phyloP scores from a whole-genome alignment of 2,113 vertebrate species.

The Pyxicephalus adspersus region DNA sequence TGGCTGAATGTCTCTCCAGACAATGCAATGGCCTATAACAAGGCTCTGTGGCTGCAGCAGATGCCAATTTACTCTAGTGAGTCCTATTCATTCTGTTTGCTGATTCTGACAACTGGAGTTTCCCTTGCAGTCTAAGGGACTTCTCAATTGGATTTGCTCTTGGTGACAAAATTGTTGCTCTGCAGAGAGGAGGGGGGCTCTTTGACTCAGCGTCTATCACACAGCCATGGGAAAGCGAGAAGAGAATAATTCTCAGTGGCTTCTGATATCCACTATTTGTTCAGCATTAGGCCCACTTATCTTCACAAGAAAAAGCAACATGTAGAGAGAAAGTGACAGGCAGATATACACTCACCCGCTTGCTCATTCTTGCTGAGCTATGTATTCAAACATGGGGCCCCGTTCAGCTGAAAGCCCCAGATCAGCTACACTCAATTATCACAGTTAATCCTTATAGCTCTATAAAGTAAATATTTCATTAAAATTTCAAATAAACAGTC shows the following conservation, averaged over 20 bases:
- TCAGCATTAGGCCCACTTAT: slow-evolving; percentile 99
- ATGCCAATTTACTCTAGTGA: slow-evolving; percentile 92
- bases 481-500: slow-evolving; percentile 99
- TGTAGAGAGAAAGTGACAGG: slow-evolving; percentile 97
- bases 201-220: slow-evolving; percentile 89
- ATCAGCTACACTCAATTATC: slow-evolving; percentile 97
- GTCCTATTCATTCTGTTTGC: slow-evolving; percentile 85
- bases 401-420: slow-evolving; percentile 81
- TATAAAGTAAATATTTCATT: slow-evolving; percentile 99
- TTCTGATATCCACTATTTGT: slow-evolving; percentile 99
- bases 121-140: slow-evolving; percentile 82
- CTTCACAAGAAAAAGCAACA: slow-evolving; percentile 98
- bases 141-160: slow-evolving; percentile 94
- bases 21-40: slow-evolving; percentile 92
- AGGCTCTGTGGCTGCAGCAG: slow-evolving; percentile 87
- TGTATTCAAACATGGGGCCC: slow-evolving; percentile 97
- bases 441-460: slow-evolving; percentile 97
- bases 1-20: slow-evolving; percentile 94
- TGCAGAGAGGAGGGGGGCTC: slow-evolving; percentile 73
- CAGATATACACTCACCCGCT: slow-evolving; percentile 89
- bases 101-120: slow-evolving; percentile 89
- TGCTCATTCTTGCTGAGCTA: slow-evolving; percentile 87
- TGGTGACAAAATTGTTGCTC: slow-evolving; percentile 96
- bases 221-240: slow-evolving; percentile 98
- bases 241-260: slow-evolving; percentile 99